Percentiles rank a stretch among this genome's conserved stretches.
Conservation (phyloP, 2,797 vertebrate species). For the Myotis myotis region DNA sequence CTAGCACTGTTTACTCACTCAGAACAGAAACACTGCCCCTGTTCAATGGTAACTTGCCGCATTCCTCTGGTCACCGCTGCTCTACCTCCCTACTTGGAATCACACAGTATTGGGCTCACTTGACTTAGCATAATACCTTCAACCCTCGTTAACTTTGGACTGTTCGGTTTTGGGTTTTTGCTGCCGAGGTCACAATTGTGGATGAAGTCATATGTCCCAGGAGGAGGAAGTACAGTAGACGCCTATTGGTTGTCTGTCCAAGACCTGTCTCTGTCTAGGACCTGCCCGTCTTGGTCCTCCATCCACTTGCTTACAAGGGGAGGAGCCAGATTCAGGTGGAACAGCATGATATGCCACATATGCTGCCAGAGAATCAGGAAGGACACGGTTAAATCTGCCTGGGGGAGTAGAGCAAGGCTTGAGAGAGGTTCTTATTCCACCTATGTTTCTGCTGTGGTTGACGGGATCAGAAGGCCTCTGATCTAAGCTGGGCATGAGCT, state of each 20-base stretch:
- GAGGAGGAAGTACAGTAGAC: neutral
- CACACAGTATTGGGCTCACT: fast-evolving
- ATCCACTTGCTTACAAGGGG: neutral
- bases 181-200: neutral
- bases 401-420: no score
- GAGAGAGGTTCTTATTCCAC: neutral
- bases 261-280: neutral
- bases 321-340: neutral
- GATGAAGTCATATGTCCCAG: neutral
- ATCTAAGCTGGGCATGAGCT: neutral
- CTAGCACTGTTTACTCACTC: neutral
- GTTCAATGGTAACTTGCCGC: neutral
- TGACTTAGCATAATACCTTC: neutral
- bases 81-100: neutral
- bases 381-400: neutral
- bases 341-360: fast-evolving
- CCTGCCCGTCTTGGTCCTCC: neutral
- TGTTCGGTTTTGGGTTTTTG: neutral
- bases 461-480: neutral
- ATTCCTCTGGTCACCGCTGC: no score
- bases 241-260: neutral
- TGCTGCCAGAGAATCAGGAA: neutral
- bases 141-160: neutral
- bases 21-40: neutral
- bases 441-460: neutral